Percentiles rank a stretch among this genome's conserved stretches.
These are phyloP conservation scores for Leistus spinibarbis DNA, from an alignment of 2,888 invertebrate genomes.

Conservation along the genomic window DNA sequence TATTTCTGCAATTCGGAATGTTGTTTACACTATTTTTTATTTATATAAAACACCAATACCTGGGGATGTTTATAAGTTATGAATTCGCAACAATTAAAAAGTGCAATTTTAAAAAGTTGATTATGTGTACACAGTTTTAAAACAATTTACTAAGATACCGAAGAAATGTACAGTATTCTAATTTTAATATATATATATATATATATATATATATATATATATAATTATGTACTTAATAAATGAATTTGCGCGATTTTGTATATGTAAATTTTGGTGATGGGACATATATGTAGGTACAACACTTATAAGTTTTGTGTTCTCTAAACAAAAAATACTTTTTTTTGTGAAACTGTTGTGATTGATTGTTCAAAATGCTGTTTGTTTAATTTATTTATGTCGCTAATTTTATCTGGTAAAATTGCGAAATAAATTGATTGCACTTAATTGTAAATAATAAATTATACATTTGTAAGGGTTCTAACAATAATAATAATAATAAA, in stretches of 20 bases:
- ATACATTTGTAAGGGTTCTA: not conserved
- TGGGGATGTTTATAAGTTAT: not conserved
- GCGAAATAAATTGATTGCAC: not conserved
- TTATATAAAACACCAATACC: not conserved
- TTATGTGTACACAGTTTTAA: not conserved
- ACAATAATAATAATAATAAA: too few relatives aligned
- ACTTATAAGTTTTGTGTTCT: not conserved
- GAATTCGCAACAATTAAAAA: not conserved
- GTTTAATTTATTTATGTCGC: not conserved
- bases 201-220: not conserved
- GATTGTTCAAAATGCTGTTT: conserved; percentile 18
- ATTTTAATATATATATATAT: not conserved
- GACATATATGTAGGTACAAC: not conserved
- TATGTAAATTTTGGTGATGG: not conserved
- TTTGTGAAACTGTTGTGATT: conserved; percentile 13
- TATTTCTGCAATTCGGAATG: too few relatives aligned
- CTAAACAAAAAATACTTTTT: not conserved
- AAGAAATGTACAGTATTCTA: not conserved
- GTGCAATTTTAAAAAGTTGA: not conserved
- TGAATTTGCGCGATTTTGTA: not conserved
- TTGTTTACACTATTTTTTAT: too few relatives aligned
- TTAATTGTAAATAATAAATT: not conserved
- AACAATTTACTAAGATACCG: not conserved
- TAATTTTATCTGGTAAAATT: not conserved
- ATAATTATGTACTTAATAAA: not conserved